These are phyloP conservation scores for Tribolium madens DNA, from an alignment of 1,140 invertebrate genomes.

Conservation along the genomic window DNA sequence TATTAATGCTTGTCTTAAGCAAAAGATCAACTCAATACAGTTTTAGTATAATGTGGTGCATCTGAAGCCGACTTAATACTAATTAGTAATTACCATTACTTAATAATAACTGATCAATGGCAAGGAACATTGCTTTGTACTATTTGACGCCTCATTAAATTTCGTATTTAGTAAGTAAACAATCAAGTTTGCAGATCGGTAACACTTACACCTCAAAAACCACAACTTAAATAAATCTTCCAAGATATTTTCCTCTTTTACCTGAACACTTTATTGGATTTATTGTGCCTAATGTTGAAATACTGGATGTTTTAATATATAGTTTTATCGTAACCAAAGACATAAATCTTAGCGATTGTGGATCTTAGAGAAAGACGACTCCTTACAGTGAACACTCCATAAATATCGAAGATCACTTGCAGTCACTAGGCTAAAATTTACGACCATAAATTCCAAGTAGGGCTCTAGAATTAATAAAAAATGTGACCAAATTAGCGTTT, in stretches of 20 bases:
- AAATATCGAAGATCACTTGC: conserved; percentile 8
- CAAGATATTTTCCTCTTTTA: not conserved
- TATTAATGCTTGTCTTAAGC: not conserved
- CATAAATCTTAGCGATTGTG: conserved; percentile 16
- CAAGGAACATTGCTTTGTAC: not conserved
- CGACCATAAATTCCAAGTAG: not conserved
- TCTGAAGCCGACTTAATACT: not conserved
- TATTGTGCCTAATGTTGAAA: not conserved
- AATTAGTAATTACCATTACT: not conserved
- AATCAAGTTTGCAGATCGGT: not conserved
- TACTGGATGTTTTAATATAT: conserved; percentile 1
- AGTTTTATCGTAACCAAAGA: not conserved
- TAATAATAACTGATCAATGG: not conserved
- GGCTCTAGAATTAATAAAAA: not conserved
- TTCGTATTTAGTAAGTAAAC: not conserved
- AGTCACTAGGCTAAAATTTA: conserved; percentile 8
- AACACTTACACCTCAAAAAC: not conserved
- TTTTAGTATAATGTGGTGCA: not conserved
- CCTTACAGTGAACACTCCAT: conserved; percentile 10
- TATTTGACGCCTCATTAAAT: not conserved
- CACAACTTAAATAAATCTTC: not conserved
- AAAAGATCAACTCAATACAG: not conserved
- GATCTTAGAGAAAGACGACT: conserved; percentile 14
- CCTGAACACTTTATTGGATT: not conserved
- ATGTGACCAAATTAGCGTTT: not conserved